Base-by-base conservation (phyloP, 2,888 invertebrate genomes). In the Hypomecis atomaria region DNA sequence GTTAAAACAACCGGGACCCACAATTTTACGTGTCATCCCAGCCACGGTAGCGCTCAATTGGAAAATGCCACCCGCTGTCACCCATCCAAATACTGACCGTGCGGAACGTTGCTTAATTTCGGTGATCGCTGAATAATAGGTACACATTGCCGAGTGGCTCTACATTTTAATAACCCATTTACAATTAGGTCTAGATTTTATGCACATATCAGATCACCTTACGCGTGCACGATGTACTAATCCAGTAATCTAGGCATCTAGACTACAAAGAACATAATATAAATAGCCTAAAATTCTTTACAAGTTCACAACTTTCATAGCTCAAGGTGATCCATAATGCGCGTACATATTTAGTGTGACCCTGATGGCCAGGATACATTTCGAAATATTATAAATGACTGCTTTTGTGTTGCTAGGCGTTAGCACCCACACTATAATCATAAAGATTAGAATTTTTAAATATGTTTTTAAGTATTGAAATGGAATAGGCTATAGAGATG, bases 51-150 rank as follows among this genome's bases (percentile, higher is more conserved):
- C n/a, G n/a, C n/a, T n/a, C n/a, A n/a, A n/a, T n/a, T n/a, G n/a
- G n/a, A n/a, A n/a, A n/a, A n/a, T n/a, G n/a, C n/a, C n/a, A n/a
- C n/a, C n/a, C n/a, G 4, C 33, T 23, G 13, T 9, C 7, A 6
- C 9, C 36, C 11, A n/a, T n/a, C n/a, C n/a, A n/a, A 11, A 11
- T 0, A 49, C 1, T 10, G 34, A 11, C 13, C 45, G 8, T 13
- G 6, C 44, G 7, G 8, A 0, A 6, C 10, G 10, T 3, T 45
- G 3, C n/a, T n/a, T n/a, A n/a, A n/a, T n/a, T n/a, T n/a, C n/a
- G n/a, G n/a, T n/a, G n/a, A n/a, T n/a, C n/a, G 11, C 44, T 49
- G 23, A 45, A 60, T 57, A 57, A 62, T 53, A 62, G 3, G 60
- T 54, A 23, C 52, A 62, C 33, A 56, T 59, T 38, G 11, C 54